Percentiles rank a stretch among this genome's conserved stretches.
Conservation (phyloP, 2,113 vertebrate species). For the Anguilla japonica region DNA sequence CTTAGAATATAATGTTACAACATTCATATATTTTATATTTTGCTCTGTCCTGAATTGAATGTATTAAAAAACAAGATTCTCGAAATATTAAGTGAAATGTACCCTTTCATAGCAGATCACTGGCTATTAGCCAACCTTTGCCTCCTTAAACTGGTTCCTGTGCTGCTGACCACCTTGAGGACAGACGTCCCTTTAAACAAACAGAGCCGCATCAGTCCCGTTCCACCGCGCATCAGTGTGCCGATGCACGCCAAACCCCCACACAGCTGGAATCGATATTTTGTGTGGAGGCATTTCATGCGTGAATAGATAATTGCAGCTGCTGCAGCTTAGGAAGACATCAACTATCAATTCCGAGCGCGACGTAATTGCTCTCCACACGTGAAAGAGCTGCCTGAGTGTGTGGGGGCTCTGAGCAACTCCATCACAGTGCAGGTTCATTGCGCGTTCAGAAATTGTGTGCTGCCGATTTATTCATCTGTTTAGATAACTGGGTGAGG, state of each 20-base stretch:
- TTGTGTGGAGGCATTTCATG: constrained; percentile 50
- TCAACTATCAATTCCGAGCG: constrained; percentile 50
- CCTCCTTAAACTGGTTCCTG: neutral
- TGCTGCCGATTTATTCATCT: neutral
- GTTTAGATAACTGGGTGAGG: neutral
- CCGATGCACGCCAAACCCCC: constrained; percentile 27
- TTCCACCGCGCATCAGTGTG: neutral
- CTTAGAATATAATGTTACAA: no score
- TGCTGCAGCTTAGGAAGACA: constrained; percentile 46
- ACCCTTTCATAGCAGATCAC: neutral
- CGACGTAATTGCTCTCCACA: constrained; percentile 55
- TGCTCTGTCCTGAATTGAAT: neutral
- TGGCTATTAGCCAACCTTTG: neutral
- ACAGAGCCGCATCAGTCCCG: constrained; percentile 22
- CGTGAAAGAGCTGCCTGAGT: constrained; percentile 44
- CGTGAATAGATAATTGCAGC: constrained; percentile 59
- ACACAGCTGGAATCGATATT: constrained; percentile 54
- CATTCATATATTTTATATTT: neutral
- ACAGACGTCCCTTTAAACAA: constrained; percentile 28
- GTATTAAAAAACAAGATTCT: neutral
- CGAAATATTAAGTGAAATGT: constrained; percentile 33
- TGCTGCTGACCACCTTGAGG: neutral
- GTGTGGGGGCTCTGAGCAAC: neutral
- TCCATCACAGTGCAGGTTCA: neutral
- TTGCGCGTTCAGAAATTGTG: neutral